Base-by-base conservation (phyloP, 2,797 vertebrate species). In the Malacoctenus gilli region DNA sequence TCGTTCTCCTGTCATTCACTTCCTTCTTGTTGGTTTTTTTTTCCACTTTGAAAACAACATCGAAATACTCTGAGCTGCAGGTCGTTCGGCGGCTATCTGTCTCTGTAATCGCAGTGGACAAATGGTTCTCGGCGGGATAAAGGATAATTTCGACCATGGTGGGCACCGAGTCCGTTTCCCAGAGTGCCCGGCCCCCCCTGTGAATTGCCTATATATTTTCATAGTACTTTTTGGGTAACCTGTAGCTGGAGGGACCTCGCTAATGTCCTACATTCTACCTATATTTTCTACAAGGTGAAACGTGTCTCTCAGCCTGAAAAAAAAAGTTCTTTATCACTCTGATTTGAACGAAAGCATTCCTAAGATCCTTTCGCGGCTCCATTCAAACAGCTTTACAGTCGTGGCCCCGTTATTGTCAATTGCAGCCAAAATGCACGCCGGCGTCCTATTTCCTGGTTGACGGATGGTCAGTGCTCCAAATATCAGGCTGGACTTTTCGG, bases 141-240 rank as follows among this genome's bases (percentile, higher is more conserved):
- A 44, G 47, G 34, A 56, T 69, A 58, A 72, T 84, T 79, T 75
- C 43, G 68, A 48, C 35, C 41, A 28, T 20, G 32, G 53, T 51
- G 36, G 37, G 61, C 47, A 55, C 62, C 23, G 53, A 65, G 50
- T 70, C 60, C 59, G 66, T 83, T 80, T 85, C 76, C 79, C 75
- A 61, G 50, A 62, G 70, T 68, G 39, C 34, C 44, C 12, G n/a
- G 7, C n/a, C 47, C 79, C 82, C 74, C 79, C 58, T 21, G 14
- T 67, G 71, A 64, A 73, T 65, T 59, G 50, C 41, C 19, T 52
- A 25, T 49, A 62, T 70, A 70, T 74, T 80, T 68, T 63, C 62
- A 60, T 74, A 67, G 61, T 15, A 57, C 64, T 79, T 85, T 83
- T 77, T 57, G 79, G 83, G 82, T 86, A 78, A 86, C 80, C 84